These are phyloP conservation scores for Pasiphila rectangulata DNA, from an alignment of 2,888 invertebrate species.

Conservation along the genomic window DNA sequence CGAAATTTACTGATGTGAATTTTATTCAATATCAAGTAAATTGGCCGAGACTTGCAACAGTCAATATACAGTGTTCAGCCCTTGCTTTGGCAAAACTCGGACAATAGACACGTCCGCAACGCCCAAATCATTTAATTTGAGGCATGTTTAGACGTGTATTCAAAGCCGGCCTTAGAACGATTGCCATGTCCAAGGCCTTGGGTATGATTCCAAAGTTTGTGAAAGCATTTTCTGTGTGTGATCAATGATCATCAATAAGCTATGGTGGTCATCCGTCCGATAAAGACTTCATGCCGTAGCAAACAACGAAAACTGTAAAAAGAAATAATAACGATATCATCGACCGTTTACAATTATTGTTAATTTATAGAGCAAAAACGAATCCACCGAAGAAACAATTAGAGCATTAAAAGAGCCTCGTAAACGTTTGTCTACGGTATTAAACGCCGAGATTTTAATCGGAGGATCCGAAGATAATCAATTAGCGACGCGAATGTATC, in stretches of 20 bases:
- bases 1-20: constrained; percentile 2
- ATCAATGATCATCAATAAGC: too few species aligned
- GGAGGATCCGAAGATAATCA: constrained; percentile 51
- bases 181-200: background rate
- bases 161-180: background rate
- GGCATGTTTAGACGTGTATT: background rate
- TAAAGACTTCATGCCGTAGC: too few species aligned
- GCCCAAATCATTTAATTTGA: background rate
- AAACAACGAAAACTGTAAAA: background rate
- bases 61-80: background rate
- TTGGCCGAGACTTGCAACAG: background rate
- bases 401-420: constrained; percentile 1
- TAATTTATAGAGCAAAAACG: too few species aligned
- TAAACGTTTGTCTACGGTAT: constrained; percentile 11
- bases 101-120: background rate
- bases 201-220: background rate
- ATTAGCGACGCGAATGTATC: constrained; percentile 59
- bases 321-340: constrained; percentile 6
- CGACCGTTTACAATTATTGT: constrained; percentile 6
- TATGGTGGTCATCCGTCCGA: too few species aligned
- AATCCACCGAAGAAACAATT: too few species aligned
- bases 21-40: background rate
- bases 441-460: constrained; percentile 38
- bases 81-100: constrained; percentile 1
- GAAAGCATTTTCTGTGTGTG: background rate